These are phyloP conservation scores for Onychomys arenicola DNA, from an alignment of 2,797 vertebrate species.

Conservation along the genomic window DNA sequence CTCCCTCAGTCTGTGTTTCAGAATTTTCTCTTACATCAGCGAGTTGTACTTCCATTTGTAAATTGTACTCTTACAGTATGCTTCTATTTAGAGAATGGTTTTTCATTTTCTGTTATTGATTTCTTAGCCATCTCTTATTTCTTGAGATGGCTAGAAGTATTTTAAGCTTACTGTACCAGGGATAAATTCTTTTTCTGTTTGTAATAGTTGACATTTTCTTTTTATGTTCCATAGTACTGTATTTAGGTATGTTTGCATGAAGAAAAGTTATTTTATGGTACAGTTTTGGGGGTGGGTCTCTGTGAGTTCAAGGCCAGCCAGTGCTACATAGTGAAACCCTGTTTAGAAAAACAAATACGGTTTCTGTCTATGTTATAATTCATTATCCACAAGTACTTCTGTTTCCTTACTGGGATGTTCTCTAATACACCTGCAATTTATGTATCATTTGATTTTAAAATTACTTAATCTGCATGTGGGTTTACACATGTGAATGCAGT, in stretches of 20 bases:
- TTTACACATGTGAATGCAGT: neutral
- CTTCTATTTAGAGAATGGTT: slow-evolving; percentile 83
- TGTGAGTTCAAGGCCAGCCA: neutral
- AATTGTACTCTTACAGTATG: slow-evolving; percentile 85
- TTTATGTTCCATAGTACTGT: slow-evolving; percentile 84
- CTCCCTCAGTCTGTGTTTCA: slow-evolving; percentile 87
- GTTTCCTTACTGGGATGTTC: slow-evolving; percentile 88
- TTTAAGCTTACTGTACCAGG: slow-evolving; percentile 91
- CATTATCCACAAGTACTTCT: slow-evolving; percentile 73
- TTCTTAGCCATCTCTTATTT: slow-evolving; percentile 86
- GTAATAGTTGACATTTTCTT: slow-evolving; percentile 88
- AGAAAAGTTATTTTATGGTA: neutral
- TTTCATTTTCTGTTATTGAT: slow-evolving; percentile 85
- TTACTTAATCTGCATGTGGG: neutral
- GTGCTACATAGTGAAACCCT: neutral
- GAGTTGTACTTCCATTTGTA: slow-evolving; percentile 83
- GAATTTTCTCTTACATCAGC: slow-evolving; percentile 84
- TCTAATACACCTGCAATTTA: slow-evolving; percentile 89
- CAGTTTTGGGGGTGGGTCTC: neutral
- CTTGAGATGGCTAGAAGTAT: slow-evolving; percentile 89
- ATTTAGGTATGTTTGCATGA: slow-evolving; percentile 88
- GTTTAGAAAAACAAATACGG: neutral
- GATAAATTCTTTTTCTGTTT: slow-evolving; percentile 89
- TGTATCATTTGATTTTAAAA: slow-evolving; percentile 66
- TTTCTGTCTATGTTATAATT: slow-evolving; percentile 83